phyloP scores from a whole-genome alignment of 2,888 invertebrate species.

The Tinea pellionella region DNA sequence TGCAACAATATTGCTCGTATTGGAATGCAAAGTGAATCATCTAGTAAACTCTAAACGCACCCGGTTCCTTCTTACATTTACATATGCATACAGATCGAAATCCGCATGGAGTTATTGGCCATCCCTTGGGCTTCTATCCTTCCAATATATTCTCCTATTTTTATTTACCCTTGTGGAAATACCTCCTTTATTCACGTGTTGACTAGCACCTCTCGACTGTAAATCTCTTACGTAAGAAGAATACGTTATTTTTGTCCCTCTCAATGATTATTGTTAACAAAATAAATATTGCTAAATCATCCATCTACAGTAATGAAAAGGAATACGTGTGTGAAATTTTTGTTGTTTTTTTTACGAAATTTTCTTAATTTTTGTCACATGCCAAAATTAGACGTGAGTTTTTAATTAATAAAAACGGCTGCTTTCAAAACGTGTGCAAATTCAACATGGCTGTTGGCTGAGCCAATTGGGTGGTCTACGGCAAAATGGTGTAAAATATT shows the following conservation, averaged over 20 bases:
- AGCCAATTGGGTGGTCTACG: background rate
- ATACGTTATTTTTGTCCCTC: conserved; percentile 36
- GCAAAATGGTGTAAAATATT: background rate
- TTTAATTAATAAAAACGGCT: conserved; percentile 63
- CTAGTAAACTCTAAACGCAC: conserved; percentile 31
- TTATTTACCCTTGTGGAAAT: conserved; percentile 34
- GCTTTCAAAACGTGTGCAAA: conserved; percentile 41
- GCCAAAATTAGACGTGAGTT: conserved; percentile 21
- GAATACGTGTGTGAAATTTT: too few species aligned
- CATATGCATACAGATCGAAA: conserved; percentile 52
- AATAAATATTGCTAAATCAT: too few species aligned
- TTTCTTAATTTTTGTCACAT: background rate
- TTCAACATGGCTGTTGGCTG: conserved; percentile 36
- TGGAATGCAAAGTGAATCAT: background rate
- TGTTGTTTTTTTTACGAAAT: background rate
- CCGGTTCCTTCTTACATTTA: conserved; percentile 34
- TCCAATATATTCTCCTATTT: conserved; percentile 58
- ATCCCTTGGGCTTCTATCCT: conserved; percentile 39
- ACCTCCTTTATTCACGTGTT: conserved; percentile 30
- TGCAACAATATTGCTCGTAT: background rate
- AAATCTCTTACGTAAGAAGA: conserved; percentile 37
- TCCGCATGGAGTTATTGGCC: conserved; percentile 55
- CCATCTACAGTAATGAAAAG: too few species aligned
- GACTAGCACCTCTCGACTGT: conserved; percentile 30
- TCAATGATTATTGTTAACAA: background rate